phyloP scores from a whole-genome alignment of 2,888 invertebrate species.

The Argynnis bischoffii region DNA sequence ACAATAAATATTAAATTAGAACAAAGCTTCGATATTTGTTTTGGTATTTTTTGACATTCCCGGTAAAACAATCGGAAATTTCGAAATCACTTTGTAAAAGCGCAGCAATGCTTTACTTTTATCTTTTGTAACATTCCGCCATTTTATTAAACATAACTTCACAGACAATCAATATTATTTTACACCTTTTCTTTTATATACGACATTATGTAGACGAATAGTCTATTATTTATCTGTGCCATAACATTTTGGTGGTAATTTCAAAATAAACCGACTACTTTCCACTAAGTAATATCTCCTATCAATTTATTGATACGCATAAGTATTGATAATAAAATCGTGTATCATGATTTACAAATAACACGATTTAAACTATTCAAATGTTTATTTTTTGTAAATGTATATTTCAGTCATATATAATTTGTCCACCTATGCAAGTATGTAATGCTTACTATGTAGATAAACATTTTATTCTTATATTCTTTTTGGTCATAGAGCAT shows the following conservation, averaged over 20 bases:
- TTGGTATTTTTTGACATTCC: conserved; percentile 55
- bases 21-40: conserved; percentile 6
- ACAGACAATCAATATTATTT: not conserved
- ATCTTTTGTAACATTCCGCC: conserved; percentile 35
- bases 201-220: not conserved
- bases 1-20: conserved; percentile 1
- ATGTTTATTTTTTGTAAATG: no score
- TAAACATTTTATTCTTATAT: no score
- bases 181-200: not conserved
- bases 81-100: conserved; percentile 44
- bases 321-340: not conserved
- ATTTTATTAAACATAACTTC: conserved; percentile 35
- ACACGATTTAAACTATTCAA: no score
- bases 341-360: no score
- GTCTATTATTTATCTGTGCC: not conserved
- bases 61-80: conserved; percentile 59
- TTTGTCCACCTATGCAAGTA: no score
- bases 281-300: no score
- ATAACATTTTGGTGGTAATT: not conserved
- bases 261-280: not conserved
- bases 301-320: no score
- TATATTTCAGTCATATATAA: no score
- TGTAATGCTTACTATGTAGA: no score
- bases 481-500: no score
- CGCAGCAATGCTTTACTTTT: conserved; percentile 62